Percentiles rank a stretch among this genome's conserved stretches.
Conservation (phyloP, 1,140 invertebrate genomes). For the Phenacoccus solenopsis region DNA sequence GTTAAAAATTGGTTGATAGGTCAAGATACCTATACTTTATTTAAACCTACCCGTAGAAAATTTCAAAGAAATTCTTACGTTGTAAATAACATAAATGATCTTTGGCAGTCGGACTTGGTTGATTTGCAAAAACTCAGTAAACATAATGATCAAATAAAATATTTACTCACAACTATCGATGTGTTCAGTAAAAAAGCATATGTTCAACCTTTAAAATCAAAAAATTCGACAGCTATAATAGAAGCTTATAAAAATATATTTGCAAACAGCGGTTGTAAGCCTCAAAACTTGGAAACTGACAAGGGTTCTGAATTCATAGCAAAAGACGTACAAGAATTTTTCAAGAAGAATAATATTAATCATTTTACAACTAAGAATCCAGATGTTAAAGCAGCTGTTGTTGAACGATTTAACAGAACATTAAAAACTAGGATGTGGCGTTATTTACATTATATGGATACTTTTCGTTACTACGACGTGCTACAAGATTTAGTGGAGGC, state of each 20-base stretch:
- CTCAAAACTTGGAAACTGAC: slow-evolving; percentile 19
- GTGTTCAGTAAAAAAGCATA: slow-evolving; percentile 35
- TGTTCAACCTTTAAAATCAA: slow-evolving; percentile 31
- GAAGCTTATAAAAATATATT: background rate
- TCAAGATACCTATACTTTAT: background rate
- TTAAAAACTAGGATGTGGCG: slow-evolving; percentile 34
- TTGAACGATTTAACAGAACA: too few species aligned
- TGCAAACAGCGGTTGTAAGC: background rate
- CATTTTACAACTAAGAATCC: slow-evolving; percentile 33
- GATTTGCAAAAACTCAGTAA: too few species aligned
- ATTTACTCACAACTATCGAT: slow-evolving; percentile 35
- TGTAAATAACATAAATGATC: slow-evolving; percentile 17
- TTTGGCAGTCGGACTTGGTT: slow-evolving; percentile 25
- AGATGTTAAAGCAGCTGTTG: too few species aligned
- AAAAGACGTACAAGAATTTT: slow-evolving; percentile 25
- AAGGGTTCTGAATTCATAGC: too few species aligned
- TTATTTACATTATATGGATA: slow-evolving; percentile 34
- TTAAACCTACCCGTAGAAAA: background rate
- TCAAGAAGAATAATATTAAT: slow-evolving; percentile 29
- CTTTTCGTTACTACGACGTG: slow-evolving; percentile 31
- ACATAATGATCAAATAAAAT: slow-evolving; percentile 31
- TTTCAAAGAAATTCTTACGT: background rate
- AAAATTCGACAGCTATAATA: slow-evolving; percentile 26
- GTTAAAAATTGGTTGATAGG: background rate
- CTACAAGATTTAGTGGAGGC: slow-evolving; percentile 32